Evolutionary conservation across 2,113 vertebrate genomes (phyloP), one percentile per base, ranked within the genome.

Genomic region (Sturnus vulgaris): DNA sequence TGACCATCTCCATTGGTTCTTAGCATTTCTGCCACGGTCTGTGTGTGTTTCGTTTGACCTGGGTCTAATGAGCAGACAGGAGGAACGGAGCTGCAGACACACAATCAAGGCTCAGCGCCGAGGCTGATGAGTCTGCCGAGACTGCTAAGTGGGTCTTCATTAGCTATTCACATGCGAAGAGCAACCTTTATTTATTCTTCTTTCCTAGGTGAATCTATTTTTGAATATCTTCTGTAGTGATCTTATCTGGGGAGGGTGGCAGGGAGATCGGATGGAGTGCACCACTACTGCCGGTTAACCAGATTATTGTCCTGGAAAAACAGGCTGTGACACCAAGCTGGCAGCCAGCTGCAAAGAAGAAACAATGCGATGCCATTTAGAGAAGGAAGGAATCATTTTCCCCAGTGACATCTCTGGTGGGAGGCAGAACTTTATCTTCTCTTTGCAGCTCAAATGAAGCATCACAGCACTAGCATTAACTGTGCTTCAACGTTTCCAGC

Each of bases 131-230:
- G 91, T 95, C 90, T 88, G 84, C 93, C 10, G 13, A 88, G 95
- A 90, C 94, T 93, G 85, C 80, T 89, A 84, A 97, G 92, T 90
- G 86, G 83, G 60, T 95, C 93, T 85, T 97, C 95, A 90, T 96
- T 94, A 92, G 78, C 72, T 89, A 91, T 77, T 97, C 88, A 92
- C 88, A 72, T 3, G 44, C n/a, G 8, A 73, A 73, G 90, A 95
- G 71, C 86, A 44, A 11, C 35, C 44, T 83, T 94, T 91, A 86
- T 95, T 95, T 96, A 78, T 72, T 81, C 91, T 77, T 86, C 92
- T 63, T 59, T 64, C 59, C 89, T 77, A 94, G 71, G 82, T 82
- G 90, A 60, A 82, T 69, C 93, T 96, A 84, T 95, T 95, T 95
- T 77, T 87, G 57, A 73, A 37, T 65, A 60, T 55, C 76, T 95